phyloP scores from a whole-genome alignment of 2,888 invertebrate genomes.

The Diloba caeruleocephala region DNA sequence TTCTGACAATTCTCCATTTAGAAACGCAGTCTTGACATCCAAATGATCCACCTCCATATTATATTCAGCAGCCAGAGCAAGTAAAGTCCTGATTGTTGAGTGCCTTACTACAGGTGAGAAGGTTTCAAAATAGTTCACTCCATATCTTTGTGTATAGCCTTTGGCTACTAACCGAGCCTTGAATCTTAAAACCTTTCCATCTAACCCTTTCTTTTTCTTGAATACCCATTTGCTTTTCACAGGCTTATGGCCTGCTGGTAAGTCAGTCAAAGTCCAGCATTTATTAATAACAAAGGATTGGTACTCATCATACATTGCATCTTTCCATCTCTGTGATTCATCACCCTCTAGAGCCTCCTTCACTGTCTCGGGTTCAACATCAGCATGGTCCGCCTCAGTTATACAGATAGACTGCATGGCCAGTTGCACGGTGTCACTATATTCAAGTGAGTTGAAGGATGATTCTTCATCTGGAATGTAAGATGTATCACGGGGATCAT shows the following conservation, averaged over 20 bases:
- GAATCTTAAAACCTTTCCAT: constrained; percentile 2
- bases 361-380: constrained; percentile 1
- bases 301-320: constrained; percentile 11
- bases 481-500: too few relatives aligned
- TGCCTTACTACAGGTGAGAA: constrained; percentile 19
- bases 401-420: too few relatives aligned
- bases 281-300: constrained; percentile 6
- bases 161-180: constrained; percentile 19
- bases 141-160: constrained; percentile 10
- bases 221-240: constrained; percentile 6
- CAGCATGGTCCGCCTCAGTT: background rate
- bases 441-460: too few relatives aligned
- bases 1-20: background rate
- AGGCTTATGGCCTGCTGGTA: background rate
- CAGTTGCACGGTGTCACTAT: too few relatives aligned
- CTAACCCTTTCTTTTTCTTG: background rate
- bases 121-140: constrained; percentile 15
- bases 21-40: constrained; percentile 1
- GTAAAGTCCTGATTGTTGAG: constrained; percentile 9
- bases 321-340: background rate
- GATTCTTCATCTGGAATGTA: too few relatives aligned
- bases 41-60: background rate
- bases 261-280: background rate
- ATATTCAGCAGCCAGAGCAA: constrained; percentile 7
- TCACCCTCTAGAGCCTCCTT: constrained; percentile 3